A percentile compares a stretch with the other conserved stretches of the same genome.
phyloP scores from a whole-genome alignment of 1,140 invertebrate species.

The Drosophila sechellia region DNA sequence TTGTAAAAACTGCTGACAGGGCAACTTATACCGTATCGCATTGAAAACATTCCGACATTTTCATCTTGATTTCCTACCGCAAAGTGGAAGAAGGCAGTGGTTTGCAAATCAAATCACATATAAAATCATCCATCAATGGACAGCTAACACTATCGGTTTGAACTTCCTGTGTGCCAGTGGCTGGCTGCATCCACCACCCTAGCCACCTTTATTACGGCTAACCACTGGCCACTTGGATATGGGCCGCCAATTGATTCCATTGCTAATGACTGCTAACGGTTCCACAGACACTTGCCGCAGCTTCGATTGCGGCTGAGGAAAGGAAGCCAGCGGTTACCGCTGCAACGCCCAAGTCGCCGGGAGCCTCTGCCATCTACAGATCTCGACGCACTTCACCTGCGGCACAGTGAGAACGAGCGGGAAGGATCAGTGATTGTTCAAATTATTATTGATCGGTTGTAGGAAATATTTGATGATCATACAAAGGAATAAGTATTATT shows the following conservation, averaged over 20 bases:
- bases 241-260: constrained; percentile 78
- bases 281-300: constrained; percentile 68
- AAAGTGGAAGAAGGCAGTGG: constrained; percentile 12
- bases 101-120: constrained; percentile 16
- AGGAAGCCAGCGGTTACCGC: constrained; percentile 72
- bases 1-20: neutral
- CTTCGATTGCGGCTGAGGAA: constrained; percentile 27
- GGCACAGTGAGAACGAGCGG: neutral
- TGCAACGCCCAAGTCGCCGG: constrained; percentile 50
- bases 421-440: neutral
- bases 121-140: constrained; percentile 28
- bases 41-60: neutral
- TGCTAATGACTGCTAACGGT: constrained; percentile 78
- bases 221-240: constrained; percentile 64
- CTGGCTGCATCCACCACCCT: constrained; percentile 5
- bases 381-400: constrained; percentile 27
- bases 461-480: too few species aligned
- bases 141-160: constrained; percentile 55
- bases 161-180: constrained; percentile 66
- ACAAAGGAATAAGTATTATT: neutral
- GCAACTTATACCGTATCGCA: neutral
- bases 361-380: constrained; percentile 22
- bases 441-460: neutral
- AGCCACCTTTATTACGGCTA: constrained; percentile 17
- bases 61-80: neutral